Conservation (phyloP, 2,888 invertebrate species). For the Amblyjoppa fuscipennis region DNA sequence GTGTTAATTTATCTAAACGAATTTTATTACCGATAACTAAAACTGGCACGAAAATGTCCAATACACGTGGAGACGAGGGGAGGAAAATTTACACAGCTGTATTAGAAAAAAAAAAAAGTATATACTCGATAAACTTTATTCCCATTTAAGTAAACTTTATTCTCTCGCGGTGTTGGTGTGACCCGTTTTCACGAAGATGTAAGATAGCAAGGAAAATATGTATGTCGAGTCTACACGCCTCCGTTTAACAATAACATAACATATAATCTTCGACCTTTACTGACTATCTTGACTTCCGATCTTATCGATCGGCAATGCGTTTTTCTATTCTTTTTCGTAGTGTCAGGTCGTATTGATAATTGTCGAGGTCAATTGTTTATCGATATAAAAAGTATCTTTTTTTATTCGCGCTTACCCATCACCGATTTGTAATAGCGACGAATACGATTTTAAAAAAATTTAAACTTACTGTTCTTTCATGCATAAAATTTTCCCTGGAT, state of each 20-base stretch:
- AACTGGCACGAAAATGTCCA: not conserved
- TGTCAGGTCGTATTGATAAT: not conserved
- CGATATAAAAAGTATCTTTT: not conserved
- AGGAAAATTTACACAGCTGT: not conserved
- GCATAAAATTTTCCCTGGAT: not conserved
- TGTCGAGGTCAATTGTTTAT: not conserved
- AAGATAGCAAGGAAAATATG: not conserved
- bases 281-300: not conserved
- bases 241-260: not conserved
- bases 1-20: not conserved
- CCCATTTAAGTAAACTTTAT: not conserved
- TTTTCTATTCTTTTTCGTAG: not conserved
- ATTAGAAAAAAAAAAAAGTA: not conserved
- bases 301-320: not conserved
- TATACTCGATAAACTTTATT: not conserved
- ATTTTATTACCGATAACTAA: not conserved
- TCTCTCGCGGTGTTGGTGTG: not conserved
- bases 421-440: not conserved
- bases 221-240: not conserved
- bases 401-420: not conserved
- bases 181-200: not conserved
- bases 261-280: not conserved
- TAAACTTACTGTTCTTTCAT: not conserved
- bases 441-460: not conserved
- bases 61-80: not conserved